Base-by-base conservation (phyloP, 1,140 invertebrate species). In the Trichonephila clavipes region DNA sequence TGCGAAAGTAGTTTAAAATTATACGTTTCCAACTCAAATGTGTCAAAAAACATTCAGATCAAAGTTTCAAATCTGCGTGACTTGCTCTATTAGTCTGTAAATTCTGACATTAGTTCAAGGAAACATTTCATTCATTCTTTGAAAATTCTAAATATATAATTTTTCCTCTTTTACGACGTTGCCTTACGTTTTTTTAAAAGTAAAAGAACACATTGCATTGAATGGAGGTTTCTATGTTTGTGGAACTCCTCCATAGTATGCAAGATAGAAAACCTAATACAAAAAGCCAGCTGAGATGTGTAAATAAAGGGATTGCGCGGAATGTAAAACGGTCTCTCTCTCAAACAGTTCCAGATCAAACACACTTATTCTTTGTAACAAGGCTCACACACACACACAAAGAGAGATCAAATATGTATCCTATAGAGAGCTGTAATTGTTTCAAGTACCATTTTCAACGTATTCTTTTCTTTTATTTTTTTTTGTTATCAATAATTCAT, bases 251-350 rank as follows among this genome's bases (percentile, higher is more conserved):
- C 72, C 6, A 77, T 14, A 28, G 34, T 28, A 77, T 77, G 2
- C 72, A 77, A 77, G 72, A 77, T 77, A 40, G 34, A 77, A 34
- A 24, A 77, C 14, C 28, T 24, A 69, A 28, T 40, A 18, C 34
- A 14, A 12, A 77, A 77, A 77, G 18, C 72, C 72, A 77, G 72
- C 72, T 77, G 72, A 77, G 72, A 77, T 77, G 34, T 77, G 72
- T 77, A 77, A 24, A 77, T 77, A 77, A 77, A 77, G 14, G 34
- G 28, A 77, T 34, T 6, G 62, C 16, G 21, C 16, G 72, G 72
- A 77, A 77, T 77, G 72, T 77, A 77, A 34, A 72, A 72, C n/a
- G n/a, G 28, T 40, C 34, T 40, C 34, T 51, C 28, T 7, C 7
- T 34, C 72, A 77, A 77, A 40, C 28, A 77, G 72, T 77, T 77